Evolutionary conservation across 2,888 invertebrate species (phyloP).

Genomic region (Physocephala rufipes): DNA sequence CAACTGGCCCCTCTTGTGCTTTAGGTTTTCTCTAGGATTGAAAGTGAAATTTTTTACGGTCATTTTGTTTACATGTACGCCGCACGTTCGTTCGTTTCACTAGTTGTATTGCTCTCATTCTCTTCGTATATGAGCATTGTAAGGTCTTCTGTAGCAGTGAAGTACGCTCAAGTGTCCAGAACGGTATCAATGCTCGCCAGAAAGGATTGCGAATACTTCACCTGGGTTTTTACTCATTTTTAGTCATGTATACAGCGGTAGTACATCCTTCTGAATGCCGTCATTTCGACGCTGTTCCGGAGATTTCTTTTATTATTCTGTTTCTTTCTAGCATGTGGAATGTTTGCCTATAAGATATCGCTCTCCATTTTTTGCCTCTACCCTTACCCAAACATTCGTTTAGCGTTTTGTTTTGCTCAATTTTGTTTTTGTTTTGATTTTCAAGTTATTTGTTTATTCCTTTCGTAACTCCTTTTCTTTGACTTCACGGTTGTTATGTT

Average conservation of each 20-base stretch:
- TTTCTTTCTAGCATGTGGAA: neutral
- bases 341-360: constrained; percentile 55
- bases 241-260: too few relatives aligned
- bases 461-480: constrained; percentile 18
- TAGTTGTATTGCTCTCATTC: too few relatives aligned
- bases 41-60: neutral
- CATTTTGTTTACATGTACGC: neutral
- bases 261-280: too few relatives aligned
- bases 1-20: neutral
- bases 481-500: constrained; percentile 38
- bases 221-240: too few relatives aligned
- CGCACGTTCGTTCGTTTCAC: too few relatives aligned
- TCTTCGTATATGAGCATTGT: too few relatives aligned
- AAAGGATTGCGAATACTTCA: too few relatives aligned
- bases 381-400: constrained; percentile 40
- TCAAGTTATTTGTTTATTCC: constrained; percentile 34
- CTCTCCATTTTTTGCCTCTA: constrained; percentile 55
- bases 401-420: constrained; percentile 35
- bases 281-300: too few relatives aligned
- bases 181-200: too few relatives aligned
- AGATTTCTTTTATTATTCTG: neutral
- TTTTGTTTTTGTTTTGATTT: constrained; percentile 35
- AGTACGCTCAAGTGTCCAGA: too few relatives aligned
- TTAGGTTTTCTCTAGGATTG: constrained; percentile 5
- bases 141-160: too few relatives aligned